Base-by-base conservation (phyloP, 2,113 vertebrate species). In the Elgaria multicarinata region DNA sequence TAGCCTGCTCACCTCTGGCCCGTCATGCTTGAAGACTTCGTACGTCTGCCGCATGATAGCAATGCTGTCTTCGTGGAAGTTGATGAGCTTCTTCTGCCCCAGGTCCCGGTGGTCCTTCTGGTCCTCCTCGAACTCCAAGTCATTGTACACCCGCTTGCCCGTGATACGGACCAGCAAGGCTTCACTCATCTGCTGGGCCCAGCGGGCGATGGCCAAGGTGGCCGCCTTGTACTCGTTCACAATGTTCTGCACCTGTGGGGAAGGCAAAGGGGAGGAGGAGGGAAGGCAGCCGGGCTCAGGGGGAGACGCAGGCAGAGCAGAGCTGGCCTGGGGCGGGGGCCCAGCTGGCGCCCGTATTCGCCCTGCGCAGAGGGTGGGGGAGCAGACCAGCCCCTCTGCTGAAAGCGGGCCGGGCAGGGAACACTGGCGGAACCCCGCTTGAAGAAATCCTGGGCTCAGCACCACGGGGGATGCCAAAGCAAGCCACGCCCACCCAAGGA, bases 191-290 rank as follows among this genome's bases (percentile, higher is more conserved):
- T 96, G 94, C 14, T 86, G 93, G 87, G 98, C 98, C 69, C 94
- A 95, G 64, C 95, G 96, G 9, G 96, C 95, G 24, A 98, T 96
- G 33, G 96, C 95, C 86, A 96, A 90, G 75, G 96, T 98, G 74
- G 98, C 97, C 0, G 92, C 94, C 94, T 98, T 98, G 93, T 97
- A 99, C 14, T 96, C 95, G 16, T 98, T 97, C 85, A 98, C 97
- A 4, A 97, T 96, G 20, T 86, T 80, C 94, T 97, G 97, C 58
- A 98, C 95, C 97, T 97, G 58, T 2, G 80, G 33, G 58, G 33
- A 22, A 1, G 14, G 12, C 28, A 1, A 33, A n/a, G 55, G 16
- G 44, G 7, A 39, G 20, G 26, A 26, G 2, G n/a, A 26, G 6
- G 20, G 7, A n/a, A 66, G 62, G 31, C 24, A 28, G 7, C 6